A percentile compares a stretch with the other conserved stretches of the same genome.
phyloP scores from a whole-genome alignment of 2,797 vertebrate genomes.

The Coluber constrictor region DNA sequence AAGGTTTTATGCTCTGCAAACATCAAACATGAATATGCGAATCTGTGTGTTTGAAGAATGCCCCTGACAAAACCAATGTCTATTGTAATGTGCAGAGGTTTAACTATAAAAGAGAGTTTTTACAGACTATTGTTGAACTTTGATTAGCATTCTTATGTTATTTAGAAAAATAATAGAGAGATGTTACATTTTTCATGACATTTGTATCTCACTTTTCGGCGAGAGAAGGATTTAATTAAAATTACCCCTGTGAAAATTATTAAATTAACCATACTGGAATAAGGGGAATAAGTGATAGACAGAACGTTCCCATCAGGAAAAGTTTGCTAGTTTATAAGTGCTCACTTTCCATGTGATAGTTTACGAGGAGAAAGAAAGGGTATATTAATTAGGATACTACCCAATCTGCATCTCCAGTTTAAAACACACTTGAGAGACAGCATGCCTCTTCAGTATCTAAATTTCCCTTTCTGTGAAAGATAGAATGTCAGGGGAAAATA shows the following conservation, averaged over 20 bases:
- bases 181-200: background rate
- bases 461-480: background rate
- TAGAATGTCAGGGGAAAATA: background rate
- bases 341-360: background rate
- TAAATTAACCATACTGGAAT: background rate
- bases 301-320: background rate
- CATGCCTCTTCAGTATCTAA: background rate
- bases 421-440: background rate
- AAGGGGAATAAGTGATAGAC: background rate
- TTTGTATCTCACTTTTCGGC: background rate
- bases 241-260: background rate
- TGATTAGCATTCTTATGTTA: background rate
- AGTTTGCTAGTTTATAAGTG: background rate
- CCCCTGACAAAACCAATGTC: background rate
- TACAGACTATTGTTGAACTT: background rate
- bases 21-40: slow-evolving; percentile 41
- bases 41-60: slow-evolving; percentile 19
- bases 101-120: background rate
- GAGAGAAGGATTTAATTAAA: background rate
- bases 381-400: background rate
- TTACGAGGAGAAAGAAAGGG: background rate
- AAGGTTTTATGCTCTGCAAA: slow-evolving; percentile 42
- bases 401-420: background rate
- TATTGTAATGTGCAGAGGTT: background rate
- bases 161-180: background rate